These are phyloP conservation scores for Theonella swinhoei DNA, from an alignment of 37 sponge, comb jelly and placozoan species.

Conservation along the genomic window DNA sequence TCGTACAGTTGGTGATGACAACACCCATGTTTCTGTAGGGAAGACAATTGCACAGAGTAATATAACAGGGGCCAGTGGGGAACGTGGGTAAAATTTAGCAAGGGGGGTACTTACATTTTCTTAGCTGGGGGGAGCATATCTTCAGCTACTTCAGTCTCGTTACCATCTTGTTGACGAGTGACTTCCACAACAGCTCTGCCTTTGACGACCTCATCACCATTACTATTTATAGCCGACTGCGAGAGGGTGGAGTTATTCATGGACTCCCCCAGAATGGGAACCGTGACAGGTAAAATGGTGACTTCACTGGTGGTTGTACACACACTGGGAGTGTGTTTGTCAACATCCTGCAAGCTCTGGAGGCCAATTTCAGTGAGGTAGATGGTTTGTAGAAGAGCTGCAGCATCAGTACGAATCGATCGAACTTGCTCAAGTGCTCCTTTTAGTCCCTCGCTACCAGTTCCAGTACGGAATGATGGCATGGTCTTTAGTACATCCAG, in stretches of 20 bases:
- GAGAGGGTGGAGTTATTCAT: not conserved
- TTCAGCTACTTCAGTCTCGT: not conserved
- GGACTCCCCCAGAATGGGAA: not conserved
- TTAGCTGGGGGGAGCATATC: not conserved
- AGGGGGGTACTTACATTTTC: conserved; percentile 12
- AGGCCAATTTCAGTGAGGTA: conserved; percentile 69
- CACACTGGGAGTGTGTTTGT: not conserved
- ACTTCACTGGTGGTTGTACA: not conserved
- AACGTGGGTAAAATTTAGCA: no score
- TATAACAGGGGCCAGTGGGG: no score
- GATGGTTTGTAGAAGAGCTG: conserved; percentile 53
- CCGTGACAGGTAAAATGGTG: not conserved
- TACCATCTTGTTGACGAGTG: not conserved
- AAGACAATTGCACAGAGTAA: no score
- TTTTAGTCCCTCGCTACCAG: conserved; percentile 11
- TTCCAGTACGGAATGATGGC: not conserved
- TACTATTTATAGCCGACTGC: not conserved
- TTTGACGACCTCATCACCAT: not conserved
- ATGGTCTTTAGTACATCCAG: conserved; percentile 44
- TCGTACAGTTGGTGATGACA: conserved; percentile 13
- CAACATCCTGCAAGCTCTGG: conserved; percentile 40
- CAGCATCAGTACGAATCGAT: conserved; percentile 32
- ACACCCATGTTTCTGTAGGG: conserved; percentile 4
- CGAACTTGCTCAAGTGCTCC: conserved; percentile 53
- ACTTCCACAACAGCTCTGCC: not conserved